Base-by-base conservation (phyloP, 2,797 vertebrate species). In the Notamacropus eugenii region DNA sequence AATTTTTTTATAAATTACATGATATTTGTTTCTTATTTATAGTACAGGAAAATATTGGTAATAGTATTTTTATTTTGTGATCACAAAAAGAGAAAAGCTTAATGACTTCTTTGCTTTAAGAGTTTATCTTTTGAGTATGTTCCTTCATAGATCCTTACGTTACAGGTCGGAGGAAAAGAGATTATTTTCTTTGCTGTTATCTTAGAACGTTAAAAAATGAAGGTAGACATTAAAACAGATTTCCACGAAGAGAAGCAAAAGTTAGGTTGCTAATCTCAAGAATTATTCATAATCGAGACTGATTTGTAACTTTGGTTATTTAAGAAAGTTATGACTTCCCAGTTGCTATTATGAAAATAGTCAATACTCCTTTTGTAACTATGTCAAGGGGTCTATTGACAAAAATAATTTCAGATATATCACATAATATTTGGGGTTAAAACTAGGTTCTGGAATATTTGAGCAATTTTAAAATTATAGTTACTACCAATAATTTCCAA, bases 381-480 rank as follows among this genome's bases (percentile, higher is more conserved):
- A 56, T 92, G 40, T 59, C 28, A 50, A 90, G 94, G 94, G 22
- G 6, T 94, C 40, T 94, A 16, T 93, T 95, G 93, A 92, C 54
- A 94, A 50, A 95, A 94, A 90, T 91, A 97, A 95, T 62, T 90
- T 87, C 31, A 96, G 93, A 62, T 92, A 93, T 90, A 93, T 90
- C 67, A 87, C 90, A 58, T 92, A 92, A 96, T 93, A n/a, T 96
- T 98, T 96, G 55, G 56, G 46, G 0, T 97, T 97, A 58, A 93
- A 97, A 95, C 90, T 93, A 98, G 24, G 94, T 97, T 97, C 91
- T 97, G 55, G 97, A 98, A 97, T 97, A 94, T 93, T 87, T 95
- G 92, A 95, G 95, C 90, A 94, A 52, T 82, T 98, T 98, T 2
- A 4, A 55, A n/a, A 55, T 91, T 22, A 27, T 94, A 95, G 95